These are phyloP conservation scores for Calliscelio sp. DNA, from an alignment of 2,888 invertebrate species.

Conservation along the genomic window DNA sequence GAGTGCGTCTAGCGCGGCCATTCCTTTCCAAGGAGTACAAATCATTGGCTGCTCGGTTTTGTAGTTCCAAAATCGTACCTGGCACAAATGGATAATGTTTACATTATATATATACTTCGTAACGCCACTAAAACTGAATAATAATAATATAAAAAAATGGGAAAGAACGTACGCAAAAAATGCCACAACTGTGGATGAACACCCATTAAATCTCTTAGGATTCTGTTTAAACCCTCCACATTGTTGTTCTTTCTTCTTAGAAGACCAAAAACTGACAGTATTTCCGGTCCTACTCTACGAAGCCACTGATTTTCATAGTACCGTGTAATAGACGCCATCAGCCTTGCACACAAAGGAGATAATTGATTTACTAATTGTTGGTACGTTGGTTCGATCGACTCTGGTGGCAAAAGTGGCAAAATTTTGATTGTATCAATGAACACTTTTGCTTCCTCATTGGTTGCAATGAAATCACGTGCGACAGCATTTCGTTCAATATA, in stretches of 20 bases:
- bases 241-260: constrained; percentile 3
- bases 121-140: no score
- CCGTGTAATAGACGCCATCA: not conserved
- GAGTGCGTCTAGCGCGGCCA: constrained; percentile 17
- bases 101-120: no score
- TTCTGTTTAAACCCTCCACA: constrained; percentile 2
- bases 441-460: not conserved
- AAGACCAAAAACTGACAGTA: not conserved
- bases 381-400: not conserved
- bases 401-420: not conserved
- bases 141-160: no score
- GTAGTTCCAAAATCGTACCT: not conserved
- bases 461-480: not conserved
- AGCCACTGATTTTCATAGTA: constrained; percentile 13
- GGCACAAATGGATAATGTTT: not conserved
- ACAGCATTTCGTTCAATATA: not conserved
- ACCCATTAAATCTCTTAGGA: constrained; percentile 4
- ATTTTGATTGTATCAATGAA: not conserved
- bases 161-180: no score
- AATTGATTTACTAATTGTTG: not conserved
- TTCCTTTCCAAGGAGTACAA: not conserved
- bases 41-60: not conserved
- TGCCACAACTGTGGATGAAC: not conserved
- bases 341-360: no score
- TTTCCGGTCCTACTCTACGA: not conserved